Evolutionary conservation across 2,888 invertebrate species (phyloP).

Genomic region (Ophraella communa): DNA sequence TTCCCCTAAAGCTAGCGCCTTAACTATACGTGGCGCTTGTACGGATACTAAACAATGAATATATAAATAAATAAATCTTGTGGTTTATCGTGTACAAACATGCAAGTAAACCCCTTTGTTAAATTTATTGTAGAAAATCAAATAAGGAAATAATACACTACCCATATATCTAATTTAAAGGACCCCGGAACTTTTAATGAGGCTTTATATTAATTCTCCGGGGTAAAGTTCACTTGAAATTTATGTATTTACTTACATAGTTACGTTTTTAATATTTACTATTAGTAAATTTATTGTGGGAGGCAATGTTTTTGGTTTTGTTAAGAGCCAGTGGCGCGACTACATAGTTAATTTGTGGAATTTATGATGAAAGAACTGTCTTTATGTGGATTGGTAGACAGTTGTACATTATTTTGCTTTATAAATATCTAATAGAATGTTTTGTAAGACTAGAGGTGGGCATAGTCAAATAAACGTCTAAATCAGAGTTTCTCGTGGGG

Average conservation of each 20-base stretch:
- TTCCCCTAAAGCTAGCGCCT: conserved; percentile 1
- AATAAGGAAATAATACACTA: conserved; percentile 41
- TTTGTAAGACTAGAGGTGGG: too few relatives aligned
- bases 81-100: conserved; percentile 32
- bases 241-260: conserved; percentile 49
- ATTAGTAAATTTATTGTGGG: conserved; percentile 27
- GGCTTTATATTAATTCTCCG: conserved; percentile 45
- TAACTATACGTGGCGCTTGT: conserved; percentile 14
- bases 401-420: too few relatives aligned
- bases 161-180: too few relatives aligned
- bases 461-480: too few relatives aligned
- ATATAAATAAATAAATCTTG: conserved; percentile 33
- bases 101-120: conserved; percentile 38
- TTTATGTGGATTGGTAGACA: too few relatives aligned
- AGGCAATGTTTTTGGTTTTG: background rate
- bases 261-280: conserved; percentile 20
- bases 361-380: too few relatives aligned
- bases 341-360: too few relatives aligned
- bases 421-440: too few relatives aligned
- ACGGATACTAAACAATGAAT: too few relatives aligned
- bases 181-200: conserved; percentile 37
- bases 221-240: conserved; percentile 42
- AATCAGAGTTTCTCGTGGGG: too few relatives aligned
- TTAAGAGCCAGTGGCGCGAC: background rate
- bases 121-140: conserved; percentile 44